Conservation (phyloP, 2,888 invertebrate species). For the Agonopterix subpropinquella region DNA sequence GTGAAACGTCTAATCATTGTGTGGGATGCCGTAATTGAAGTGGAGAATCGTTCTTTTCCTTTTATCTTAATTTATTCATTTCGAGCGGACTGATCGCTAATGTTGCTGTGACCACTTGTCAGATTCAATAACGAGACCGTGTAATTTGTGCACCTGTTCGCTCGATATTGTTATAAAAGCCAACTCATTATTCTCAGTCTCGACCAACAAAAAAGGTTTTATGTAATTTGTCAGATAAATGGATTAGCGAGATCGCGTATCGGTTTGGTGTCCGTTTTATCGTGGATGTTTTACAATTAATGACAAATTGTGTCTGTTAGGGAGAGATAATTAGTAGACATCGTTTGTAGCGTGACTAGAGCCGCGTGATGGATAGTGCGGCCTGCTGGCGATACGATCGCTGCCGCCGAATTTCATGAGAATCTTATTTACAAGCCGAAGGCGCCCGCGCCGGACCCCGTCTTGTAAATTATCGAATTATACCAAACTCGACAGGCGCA, state of each 20-base stretch:
- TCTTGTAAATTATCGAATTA: constrained; percentile 68
- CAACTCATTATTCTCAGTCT: constrained; percentile 1
- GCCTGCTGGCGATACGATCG: constrained; percentile 63
- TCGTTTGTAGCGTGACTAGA: constrained; percentile 52
- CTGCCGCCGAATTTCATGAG: constrained; percentile 65
- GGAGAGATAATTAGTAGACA: constrained; percentile 49
- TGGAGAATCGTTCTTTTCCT: constrained; percentile 55
- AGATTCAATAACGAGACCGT: constrained; percentile 56
- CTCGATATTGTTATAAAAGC: constrained; percentile 13
- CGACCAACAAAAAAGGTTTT: background rate
- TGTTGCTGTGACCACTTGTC: constrained; percentile 70
- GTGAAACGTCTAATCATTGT: constrained; percentile 71
- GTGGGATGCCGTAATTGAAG: constrained; percentile 70
- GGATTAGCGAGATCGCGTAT: constrained; percentile 14
- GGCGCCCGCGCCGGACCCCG: constrained; percentile 33
- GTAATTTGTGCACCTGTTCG: constrained; percentile 5
- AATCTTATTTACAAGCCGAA: constrained; percentile 58
- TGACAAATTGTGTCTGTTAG: constrained; percentile 50
- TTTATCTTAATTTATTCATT: constrained; percentile 74
- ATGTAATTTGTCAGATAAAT: constrained; percentile 12
- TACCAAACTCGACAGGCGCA: constrained; percentile 45
- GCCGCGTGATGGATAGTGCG: constrained; percentile 62
- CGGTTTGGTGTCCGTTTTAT: constrained; percentile 17
- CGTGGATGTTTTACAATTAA: constrained; percentile 38
- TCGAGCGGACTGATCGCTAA: constrained; percentile 53